Evolutionary conservation across 2,797 vertebrate genomes (phyloP), one percentile per base, ranked within the genome.

Genomic region (Streptopelia turtur): DNA sequence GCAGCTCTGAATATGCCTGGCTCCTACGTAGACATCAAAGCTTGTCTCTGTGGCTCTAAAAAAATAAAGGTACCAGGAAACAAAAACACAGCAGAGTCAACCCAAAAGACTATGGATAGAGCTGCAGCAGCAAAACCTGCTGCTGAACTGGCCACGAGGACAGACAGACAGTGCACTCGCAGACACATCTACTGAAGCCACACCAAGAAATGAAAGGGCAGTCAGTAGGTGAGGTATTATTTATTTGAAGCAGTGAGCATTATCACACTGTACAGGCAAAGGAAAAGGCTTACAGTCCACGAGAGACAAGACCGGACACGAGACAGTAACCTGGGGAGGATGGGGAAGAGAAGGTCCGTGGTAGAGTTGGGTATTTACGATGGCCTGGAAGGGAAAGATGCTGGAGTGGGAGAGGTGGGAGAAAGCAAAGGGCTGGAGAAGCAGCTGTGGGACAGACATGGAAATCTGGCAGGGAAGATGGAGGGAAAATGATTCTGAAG

Each of bases 171-270:
- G 33, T 16, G 68, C 55, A 76, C 41, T 86, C 64, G 33, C 41
- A 80, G 69, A 94, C 94, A 85, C 41, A 59, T 30, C n/a, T n/a
- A 63, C 66, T 47, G 47, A 84, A 91, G 85, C 74, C 66, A 91
- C 81, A 74, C 74, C 61, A 90, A 91, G 86, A 88, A 91, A 93
- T 3, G 4, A 76, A 84, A 35, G 85, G 77, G 66, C 80, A 39
- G 22, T 56, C 2, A 9, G 60, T 78, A 39, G 70, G 74, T 87
- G 78, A 89, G 37, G 15, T 79, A 84, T 75, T 5, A 9, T 97
- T 96, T 97, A 96, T 95, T 96, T 65, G 21, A 82, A 70, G 25
- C 39, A 60, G 50, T 65, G 79, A 69, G 49, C 4, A 14, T 28
- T 45, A 80, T 45, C 7, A 12, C 89, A 95, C 39, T 16, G 59